These are phyloP conservation scores for Leuctra nigra DNA, from an alignment of 2,888 invertebrate species.

Conservation along the genomic window DNA sequence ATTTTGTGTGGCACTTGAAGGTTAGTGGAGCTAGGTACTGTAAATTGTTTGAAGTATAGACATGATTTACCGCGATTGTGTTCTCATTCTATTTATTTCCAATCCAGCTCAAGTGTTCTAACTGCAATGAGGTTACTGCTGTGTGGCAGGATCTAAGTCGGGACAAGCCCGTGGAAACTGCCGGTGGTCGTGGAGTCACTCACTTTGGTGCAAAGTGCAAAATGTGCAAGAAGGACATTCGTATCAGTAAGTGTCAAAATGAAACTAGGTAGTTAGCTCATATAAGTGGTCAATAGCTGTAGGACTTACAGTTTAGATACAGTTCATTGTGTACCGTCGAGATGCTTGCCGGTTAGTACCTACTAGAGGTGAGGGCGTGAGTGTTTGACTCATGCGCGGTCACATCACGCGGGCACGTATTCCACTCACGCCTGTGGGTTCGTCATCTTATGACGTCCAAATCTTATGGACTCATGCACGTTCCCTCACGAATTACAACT, in stretches of 20 bases:
- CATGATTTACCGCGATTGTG: neutral
- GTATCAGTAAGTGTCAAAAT: conserved; percentile 62
- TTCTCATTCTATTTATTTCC: neutral
- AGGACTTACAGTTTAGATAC: too few species aligned
- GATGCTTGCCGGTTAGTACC: too few species aligned
- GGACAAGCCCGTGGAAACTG: neutral
- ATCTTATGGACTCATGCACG: too few species aligned
- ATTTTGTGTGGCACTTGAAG: conserved; percentile 79
- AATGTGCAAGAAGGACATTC: conserved; percentile 79
- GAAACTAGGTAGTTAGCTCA: too few species aligned
- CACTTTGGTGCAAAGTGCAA: conserved; percentile 87
- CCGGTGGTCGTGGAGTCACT: conserved; percentile 38
- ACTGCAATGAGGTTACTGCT: neutral
- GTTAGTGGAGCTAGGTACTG: conserved; percentile 35
- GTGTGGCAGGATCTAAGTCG: neutral
- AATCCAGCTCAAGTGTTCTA: neutral
- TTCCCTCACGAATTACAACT: too few species aligned
- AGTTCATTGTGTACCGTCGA: too few species aligned
- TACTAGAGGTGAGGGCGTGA: too few species aligned
- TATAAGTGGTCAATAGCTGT: too few species aligned
- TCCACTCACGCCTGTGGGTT: too few species aligned
- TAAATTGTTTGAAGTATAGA: neutral
- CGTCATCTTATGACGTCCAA: too few species aligned
- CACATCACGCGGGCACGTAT: too few species aligned
- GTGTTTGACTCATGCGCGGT: too few species aligned